These are phyloP conservation scores for Hemichromis elongatus DNA, from an alignment of 2,113 vertebrate species.

Conservation along the genomic window DNA sequence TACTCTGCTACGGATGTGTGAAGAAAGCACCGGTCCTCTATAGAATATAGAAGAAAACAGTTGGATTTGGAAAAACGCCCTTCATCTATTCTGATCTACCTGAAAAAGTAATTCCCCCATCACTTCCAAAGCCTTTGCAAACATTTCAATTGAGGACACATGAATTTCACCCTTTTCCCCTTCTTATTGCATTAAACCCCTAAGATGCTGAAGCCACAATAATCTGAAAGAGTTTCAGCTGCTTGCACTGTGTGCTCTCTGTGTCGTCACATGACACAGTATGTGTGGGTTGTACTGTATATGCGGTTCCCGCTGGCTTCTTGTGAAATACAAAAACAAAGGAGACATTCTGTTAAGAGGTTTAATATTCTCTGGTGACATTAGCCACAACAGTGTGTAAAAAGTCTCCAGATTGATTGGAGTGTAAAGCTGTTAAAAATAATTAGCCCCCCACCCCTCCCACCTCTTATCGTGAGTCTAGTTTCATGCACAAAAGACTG, in stretches of 20 bases:
- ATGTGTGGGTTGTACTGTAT: neutral
- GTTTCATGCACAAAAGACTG: conserved; percentile 25
- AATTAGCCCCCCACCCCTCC: conserved; percentile 71
- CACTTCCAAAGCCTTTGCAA: neutral
- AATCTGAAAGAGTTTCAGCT: neutral
- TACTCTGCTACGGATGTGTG: neutral
- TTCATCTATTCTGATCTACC: conserved; percentile 14
- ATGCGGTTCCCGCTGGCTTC: conserved; percentile 28
- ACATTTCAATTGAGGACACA: neutral
- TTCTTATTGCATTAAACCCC: neutral
- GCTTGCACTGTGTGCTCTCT: neutral
- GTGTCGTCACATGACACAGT: conserved; percentile 2
- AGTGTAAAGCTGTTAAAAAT: conserved; percentile 88
- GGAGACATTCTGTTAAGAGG: conserved; percentile 73
- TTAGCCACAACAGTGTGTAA: conserved; percentile 71
- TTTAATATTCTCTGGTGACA: conserved; percentile 70
- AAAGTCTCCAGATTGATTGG: conserved; percentile 77
- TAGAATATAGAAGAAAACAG: conserved; percentile 11
- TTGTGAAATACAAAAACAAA: conserved; percentile 79
- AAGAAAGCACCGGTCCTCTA: neutral
- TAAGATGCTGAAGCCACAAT: neutral
- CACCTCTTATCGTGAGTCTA: conserved; percentile 41
- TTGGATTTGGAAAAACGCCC: neutral
- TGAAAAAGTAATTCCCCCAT: conserved; percentile 19
- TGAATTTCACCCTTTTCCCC: neutral